Base-by-base conservation (phyloP, 2,888 invertebrate genomes). In the Platycnemis pennipes region DNA sequence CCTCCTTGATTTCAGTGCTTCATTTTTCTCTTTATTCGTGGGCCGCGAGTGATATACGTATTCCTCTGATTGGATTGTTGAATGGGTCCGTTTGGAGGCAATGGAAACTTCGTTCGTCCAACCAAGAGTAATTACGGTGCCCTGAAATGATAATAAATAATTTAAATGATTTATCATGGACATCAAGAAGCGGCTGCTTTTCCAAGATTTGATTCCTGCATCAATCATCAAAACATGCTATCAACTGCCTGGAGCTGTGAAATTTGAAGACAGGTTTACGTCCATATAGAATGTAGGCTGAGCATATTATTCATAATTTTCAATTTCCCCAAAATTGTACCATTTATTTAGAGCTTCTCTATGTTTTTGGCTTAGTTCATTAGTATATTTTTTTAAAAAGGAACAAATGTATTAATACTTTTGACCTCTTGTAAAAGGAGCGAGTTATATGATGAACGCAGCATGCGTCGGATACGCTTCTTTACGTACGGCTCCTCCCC, bases 211-310 rank as follows among this genome's bases (percentile, higher is more conserved):
- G 77, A 77, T 77, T 11, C 37, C 77, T 31, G 37, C 77, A 77
- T 77, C 77, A 77, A 77, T 77, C 77, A 77, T 77, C 37, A 37
- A 77, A 77, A 37, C 77, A 77, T 77, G 77, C 77, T 77, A 77
- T 77, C 77, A 37, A 77, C 77, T 37, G 77, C 77, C 77, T 77
- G 31, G 77, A 77, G 77, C 77, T 37, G 77, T 77, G 77, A 77
- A 77, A 77, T 77, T 37, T 13, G 77, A 37, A 37, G 37, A 37
- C 77, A 13, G 77, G 77, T 37, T 37, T 37, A 1, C 77, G 77
- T 8, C 16, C 16, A 31, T n/a, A 13, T 31, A 69, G 31, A 31
- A 69, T 31, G 8, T n/a, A 1, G 4, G 31, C 13, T 37, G 13
- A 11, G 31, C 37, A n/a, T 77, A 4, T 13, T 77, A 37, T 77